Percentiles rank a stretch among this genome's conserved stretches.
These are phyloP conservation scores for Alentia gelatinosa DNA, from an alignment of 2,888 invertebrate species.

Conservation along the genomic window DNA sequence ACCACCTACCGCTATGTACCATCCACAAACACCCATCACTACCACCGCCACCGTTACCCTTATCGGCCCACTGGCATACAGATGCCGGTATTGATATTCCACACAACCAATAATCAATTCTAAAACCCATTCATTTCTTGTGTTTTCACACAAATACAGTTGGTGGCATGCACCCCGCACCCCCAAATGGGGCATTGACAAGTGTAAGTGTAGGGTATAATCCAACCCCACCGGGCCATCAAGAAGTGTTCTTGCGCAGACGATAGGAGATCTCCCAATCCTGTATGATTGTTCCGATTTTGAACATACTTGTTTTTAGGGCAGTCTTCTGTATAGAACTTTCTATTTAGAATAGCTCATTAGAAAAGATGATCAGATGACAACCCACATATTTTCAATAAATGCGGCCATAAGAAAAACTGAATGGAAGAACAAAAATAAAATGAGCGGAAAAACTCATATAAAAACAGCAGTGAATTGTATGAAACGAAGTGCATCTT, in stretches of 20 bases:
- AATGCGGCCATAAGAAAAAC: too few relatives aligned
- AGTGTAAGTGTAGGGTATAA: neutral
- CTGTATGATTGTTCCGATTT: neutral
- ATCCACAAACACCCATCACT: neutral
- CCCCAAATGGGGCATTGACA: neutral
- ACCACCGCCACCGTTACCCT: neutral
- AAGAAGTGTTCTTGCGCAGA: neutral
- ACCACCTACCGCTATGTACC: neutral
- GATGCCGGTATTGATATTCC: neutral
- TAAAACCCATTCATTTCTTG: slow-evolving; percentile 38
- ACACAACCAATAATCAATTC: slow-evolving; percentile 28
- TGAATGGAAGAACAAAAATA: too few relatives aligned
- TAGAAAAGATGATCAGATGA: too few relatives aligned
- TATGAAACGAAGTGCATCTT: too few relatives aligned
- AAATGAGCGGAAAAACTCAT: too few relatives aligned
- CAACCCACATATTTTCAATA: too few relatives aligned
- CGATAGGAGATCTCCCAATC: too few relatives aligned
- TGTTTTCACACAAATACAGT: slow-evolving; percentile 4
- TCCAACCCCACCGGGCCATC: neutral
- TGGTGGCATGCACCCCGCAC: neutral
- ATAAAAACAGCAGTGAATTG: too few relatives aligned
- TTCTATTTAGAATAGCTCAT: too few relatives aligned
- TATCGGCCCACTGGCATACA: neutral
- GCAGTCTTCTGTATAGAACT: too few relatives aligned
- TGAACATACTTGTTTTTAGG: slow-evolving; percentile 1